These are phyloP conservation scores for Etia nguti DNA, from an alignment of 2,113 vertebrate species.

Conservation along the genomic window DNA sequence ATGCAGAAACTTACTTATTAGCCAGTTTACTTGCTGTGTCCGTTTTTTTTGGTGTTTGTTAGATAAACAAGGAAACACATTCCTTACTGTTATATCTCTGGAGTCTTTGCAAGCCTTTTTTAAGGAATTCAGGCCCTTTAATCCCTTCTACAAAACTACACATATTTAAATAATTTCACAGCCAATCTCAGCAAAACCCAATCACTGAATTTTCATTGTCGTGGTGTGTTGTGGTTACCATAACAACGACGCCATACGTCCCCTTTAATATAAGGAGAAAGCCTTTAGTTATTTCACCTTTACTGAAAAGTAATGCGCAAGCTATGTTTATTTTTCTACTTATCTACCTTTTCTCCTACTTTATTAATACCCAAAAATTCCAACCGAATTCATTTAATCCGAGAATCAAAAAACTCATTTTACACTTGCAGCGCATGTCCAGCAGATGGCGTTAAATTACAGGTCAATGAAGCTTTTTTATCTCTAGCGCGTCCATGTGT, in stretches of 20 bases:
- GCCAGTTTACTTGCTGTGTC: background rate
- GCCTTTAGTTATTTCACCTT: background rate
- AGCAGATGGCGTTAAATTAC: slow-evolving; percentile 21
- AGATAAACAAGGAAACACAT: background rate
- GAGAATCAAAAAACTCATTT: background rate
- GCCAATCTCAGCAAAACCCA: background rate
- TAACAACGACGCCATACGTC: slow-evolving; percentile 1
- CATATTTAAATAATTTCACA: background rate
- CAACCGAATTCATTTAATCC: background rate
- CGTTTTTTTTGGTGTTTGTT: background rate
- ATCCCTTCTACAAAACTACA: too few relatives aligned
- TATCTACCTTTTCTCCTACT: background rate
- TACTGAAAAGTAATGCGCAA: background rate
- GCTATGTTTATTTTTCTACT: background rate
- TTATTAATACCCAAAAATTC: background rate
- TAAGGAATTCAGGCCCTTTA: too few relatives aligned
- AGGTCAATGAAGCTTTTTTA: background rate
- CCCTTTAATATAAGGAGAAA: background rate
- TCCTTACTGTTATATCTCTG: background rate
- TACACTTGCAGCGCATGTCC: background rate
- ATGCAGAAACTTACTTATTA: background rate
- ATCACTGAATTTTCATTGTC: slow-evolving; percentile 9
- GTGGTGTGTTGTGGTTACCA: slow-evolving; percentile 26
- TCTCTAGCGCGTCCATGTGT: background rate
- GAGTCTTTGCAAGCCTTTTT: background rate